Evolutionary conservation across 2,888 invertebrate genomes (phyloP).

Genomic region (Neoascia interrupta): DNA sequence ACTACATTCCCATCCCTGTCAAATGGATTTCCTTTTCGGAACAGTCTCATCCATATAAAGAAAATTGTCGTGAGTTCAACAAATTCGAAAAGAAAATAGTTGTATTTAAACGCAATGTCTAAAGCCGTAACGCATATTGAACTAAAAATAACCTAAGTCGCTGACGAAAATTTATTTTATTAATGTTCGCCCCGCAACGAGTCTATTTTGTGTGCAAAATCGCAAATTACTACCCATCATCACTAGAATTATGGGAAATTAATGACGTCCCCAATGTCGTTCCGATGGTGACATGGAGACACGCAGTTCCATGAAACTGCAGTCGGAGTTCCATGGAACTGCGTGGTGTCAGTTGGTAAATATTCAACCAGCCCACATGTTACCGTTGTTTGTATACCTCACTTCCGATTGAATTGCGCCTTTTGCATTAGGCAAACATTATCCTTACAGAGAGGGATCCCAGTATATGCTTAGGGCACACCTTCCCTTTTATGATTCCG

Average conservation of each 20-base stretch:
- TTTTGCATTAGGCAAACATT: conserved; percentile 19
- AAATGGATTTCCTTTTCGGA: no score
- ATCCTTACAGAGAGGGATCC: conserved; percentile 19
- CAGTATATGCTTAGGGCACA: conserved; percentile 28
- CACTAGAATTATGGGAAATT: conserved; percentile 36
- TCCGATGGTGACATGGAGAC: background rate
- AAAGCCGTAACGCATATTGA: no score
- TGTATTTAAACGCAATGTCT: no score
- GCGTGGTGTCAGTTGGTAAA: conserved; percentile 28
- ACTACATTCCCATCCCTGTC: no score
- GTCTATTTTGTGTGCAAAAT: background rate
- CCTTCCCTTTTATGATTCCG: conserved; percentile 39
- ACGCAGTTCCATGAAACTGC: conserved; percentile 31
- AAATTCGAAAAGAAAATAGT: no score
- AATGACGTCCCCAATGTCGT: conserved; percentile 33
- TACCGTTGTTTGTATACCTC: conserved; percentile 4
- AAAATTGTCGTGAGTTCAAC: no score
- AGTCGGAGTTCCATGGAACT: conserved; percentile 34
- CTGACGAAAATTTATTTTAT: conserved; percentile 23
- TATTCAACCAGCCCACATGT: conserved; percentile 9
- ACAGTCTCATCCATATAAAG: no score
- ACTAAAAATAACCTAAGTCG: no score
- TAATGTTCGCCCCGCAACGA: background rate
- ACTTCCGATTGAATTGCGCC: conserved; percentile 55
- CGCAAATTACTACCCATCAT: conserved; percentile 29